Percentiles rank a stretch among this genome's conserved stretches.
Evolutionary conservation across 2,888 invertebrate species (phyloP).

Genomic region (Oscheius sp.): DNA sequence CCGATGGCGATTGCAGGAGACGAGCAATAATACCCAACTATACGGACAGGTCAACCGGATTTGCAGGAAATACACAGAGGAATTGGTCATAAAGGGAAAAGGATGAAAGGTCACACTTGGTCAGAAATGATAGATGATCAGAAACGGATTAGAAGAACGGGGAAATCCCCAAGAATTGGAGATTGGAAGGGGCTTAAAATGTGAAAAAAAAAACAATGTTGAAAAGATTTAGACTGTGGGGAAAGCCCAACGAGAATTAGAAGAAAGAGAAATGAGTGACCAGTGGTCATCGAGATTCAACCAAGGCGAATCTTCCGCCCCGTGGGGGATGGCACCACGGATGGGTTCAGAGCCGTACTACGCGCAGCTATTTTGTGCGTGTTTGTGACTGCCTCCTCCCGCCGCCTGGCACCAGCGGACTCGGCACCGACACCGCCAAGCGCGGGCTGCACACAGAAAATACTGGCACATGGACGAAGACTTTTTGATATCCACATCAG

Average conservation of each 20-base stretch:
- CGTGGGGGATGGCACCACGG: neutral
- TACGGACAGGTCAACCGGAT: slow-evolving; percentile 5
- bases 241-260: neutral
- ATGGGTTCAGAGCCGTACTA: slow-evolving; percentile 23
- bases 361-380: slow-evolving; percentile 30
- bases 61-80: neutral
- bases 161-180: neutral
- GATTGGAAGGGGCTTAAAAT: too few relatives aligned
- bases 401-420: slow-evolving; percentile 28
- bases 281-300: neutral
- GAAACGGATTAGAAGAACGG: neutral
- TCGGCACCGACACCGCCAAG: slow-evolving; percentile 3
- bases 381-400: slow-evolving; percentile 14
- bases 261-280: neutral
- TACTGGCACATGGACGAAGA: slow-evolving; percentile 1
- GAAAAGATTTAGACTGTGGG: too few relatives aligned
- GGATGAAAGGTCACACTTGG: neutral
- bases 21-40: slow-evolving; percentile 19
- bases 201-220: too few relatives aligned
- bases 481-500: neutral
- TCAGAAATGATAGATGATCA: neutral
- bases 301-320: neutral
- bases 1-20: slow-evolving; percentile 30
- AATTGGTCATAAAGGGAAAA: neutral
- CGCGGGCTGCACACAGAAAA: slow-evolving; percentile 12